These are phyloP conservation scores for Montipora sp. DNA, from an alignment of 64 coral and sea anemone genomes.

Conservation along the genomic window DNA sequence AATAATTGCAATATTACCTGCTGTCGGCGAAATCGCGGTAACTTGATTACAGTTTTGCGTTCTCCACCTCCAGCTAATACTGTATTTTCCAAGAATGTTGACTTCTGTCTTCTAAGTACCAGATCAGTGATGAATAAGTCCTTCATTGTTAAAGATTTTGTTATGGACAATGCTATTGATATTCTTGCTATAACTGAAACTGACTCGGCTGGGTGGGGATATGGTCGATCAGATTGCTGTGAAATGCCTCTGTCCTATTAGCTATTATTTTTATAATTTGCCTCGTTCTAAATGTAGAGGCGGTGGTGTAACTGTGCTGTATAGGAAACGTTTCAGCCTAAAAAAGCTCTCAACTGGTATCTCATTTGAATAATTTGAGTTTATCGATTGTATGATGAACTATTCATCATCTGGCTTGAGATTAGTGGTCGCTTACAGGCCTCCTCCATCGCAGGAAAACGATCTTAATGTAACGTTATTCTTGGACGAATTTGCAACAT, in stretches of 20 bases:
- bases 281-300: conserved; percentile 45
- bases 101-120: conserved; percentile 18
- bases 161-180: conserved; percentile 5
- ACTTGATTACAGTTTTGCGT: background rate
- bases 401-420: background rate
- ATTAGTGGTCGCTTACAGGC: conserved; percentile 42
- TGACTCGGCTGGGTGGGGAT: background rate
- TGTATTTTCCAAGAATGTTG: background rate
- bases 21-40: too few relatives aligned
- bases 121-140: background rate
- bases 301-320: conserved; percentile 54
- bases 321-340: conserved; percentile 44
- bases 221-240: conserved; percentile 14
- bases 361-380: conserved; percentile 64
- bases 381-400: conserved; percentile 45
- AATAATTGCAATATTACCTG: too few relatives aligned
- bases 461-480: conserved; percentile 19
- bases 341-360: conserved; percentile 31
- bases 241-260: conserved; percentile 52
- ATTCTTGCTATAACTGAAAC: background rate
- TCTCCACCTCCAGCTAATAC: background rate
- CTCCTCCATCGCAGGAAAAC: conserved; percentile 56
- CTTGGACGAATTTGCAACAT: conserved; percentile 26
- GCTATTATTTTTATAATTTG: conserved; percentile 40
- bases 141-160: background rate